phyloP scores from a whole-genome alignment of 2,797 vertebrate genomes.

The Bryconaethiops microstoma region DNA sequence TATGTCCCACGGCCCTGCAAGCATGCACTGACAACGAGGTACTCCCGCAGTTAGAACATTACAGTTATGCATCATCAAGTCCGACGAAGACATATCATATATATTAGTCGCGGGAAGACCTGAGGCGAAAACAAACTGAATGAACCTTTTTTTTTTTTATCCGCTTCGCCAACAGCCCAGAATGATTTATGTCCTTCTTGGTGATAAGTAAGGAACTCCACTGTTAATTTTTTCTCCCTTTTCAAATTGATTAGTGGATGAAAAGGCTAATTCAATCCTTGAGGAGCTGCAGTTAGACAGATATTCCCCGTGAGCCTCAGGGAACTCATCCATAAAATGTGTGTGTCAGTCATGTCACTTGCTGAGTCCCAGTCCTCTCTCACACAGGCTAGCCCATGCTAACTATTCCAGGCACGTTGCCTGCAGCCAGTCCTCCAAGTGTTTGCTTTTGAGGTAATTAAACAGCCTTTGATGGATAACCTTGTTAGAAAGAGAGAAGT shows the following conservation, averaged over 20 bases:
- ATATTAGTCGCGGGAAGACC: constrained; percentile 21
- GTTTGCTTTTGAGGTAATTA: constrained; percentile 69
- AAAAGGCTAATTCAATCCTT: constrained; percentile 73
- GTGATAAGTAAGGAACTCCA: constrained; percentile 61
- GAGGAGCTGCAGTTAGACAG: constrained; percentile 67
- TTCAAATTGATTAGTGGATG: constrained; percentile 76
- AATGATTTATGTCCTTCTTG: constrained; percentile 66
- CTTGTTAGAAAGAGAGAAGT: constrained; percentile 56
- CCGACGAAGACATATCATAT: constrained; percentile 28
- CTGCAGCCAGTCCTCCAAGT: constrained; percentile 61
- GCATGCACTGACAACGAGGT: background rate
- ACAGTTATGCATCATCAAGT: constrained; percentile 39
- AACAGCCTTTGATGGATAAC: constrained; percentile 71
- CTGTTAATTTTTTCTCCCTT: constrained; percentile 67
- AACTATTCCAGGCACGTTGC: constrained; percentile 49
- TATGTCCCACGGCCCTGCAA: background rate
- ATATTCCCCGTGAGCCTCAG: constrained; percentile 64
- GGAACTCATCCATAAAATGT: constrained; percentile 74
- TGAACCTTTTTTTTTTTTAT: constrained; percentile 54
- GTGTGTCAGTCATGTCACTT: constrained; percentile 64
- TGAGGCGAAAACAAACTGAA: constrained; percentile 29
- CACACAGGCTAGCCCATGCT: constrained; percentile 57
- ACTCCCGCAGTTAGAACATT: constrained; percentile 20
- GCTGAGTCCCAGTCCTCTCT: constrained; percentile 56
- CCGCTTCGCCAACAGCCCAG: constrained; percentile 58